Conservation (phyloP, 2,113 vertebrate genomes). For the Brachypodius melanocephalos region DNA sequence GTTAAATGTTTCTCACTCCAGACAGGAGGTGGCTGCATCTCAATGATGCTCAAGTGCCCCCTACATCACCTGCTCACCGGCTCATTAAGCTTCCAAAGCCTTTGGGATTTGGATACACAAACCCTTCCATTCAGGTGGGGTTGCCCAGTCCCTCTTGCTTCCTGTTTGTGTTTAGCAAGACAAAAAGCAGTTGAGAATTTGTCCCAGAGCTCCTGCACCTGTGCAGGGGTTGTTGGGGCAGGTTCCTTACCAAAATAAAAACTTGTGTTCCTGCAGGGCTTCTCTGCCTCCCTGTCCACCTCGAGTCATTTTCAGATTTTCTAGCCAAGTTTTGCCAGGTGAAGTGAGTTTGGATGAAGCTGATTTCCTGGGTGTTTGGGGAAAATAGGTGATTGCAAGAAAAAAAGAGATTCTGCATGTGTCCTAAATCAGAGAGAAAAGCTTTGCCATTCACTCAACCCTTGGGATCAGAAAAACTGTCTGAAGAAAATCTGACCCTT, state of each 20-base stretch:
- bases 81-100: slow-evolving; percentile 29
- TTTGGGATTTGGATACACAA: slow-evolving; percentile 24
- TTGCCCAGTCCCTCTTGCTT: background rate
- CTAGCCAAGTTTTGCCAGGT: background rate
- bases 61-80: background rate
- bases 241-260: background rate
- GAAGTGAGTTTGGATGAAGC: background rate
- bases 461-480: background rate
- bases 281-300: background rate
- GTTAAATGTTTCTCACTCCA: background rate
- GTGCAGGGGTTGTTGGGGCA: background rate
- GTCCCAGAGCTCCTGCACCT: background rate
- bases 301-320: background rate
- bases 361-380: background rate
- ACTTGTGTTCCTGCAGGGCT: background rate
- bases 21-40: slow-evolving; percentile 28
- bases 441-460: background rate
- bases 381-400: background rate
- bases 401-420: background rate
- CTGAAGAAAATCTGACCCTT: background rate
- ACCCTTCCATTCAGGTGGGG: background rate
- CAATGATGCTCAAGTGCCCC: slow-evolving; percentile 11
- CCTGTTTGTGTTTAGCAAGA: background rate
- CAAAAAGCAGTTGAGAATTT: slow-evolving; percentile 25
- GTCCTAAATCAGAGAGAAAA: background rate